Evolutionary conservation across 2,888 invertebrate species (phyloP), one percentile per base, ranked within the genome.

Genomic region (Melikaiella ostensackeni): DNA sequence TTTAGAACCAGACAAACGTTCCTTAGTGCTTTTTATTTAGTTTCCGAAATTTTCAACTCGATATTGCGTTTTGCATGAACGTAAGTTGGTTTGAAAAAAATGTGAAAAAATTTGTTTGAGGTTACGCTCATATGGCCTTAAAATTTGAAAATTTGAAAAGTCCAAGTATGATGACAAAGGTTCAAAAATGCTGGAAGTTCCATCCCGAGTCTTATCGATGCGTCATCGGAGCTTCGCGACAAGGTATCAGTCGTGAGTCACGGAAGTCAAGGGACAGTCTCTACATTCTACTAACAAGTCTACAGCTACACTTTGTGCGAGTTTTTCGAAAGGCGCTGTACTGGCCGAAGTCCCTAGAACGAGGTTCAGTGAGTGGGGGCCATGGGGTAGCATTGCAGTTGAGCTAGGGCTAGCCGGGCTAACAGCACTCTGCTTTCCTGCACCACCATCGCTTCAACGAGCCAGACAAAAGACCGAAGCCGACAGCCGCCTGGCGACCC

Each of bases 401-500:
- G 57, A 13, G 57, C 57, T 57, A 13, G 13, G 24, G 57, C 57
- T 57, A 13, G 24, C 13, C 13, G n/a, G 50, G 8, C 50, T 50
- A 50, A 7, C 24, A 24, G 50, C 57, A 24, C 57, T 83, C 81
- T 83, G 73, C 78, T 79, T 84, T 83, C 83, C 80, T 84, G 57
- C 57, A 57, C 13, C 24, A 55, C 21, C 24, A 57, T 24, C 24
- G 83, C 82, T 83, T 84, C 83, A 83, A 83, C 83, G 81, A 82
- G 74, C 77, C 83, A 80, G 86, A 89, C 88, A 89, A 89, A 89
- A 88, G 87, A 82, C 84, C 81, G 82, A 77, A 80, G 82, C 86
- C 86, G 84, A 83, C 86, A 85, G 86, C 87, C 87, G 86, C 84
- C 85, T 82, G 85, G 81, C 86, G 86, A 86, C 88, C 89, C 89